Evolutionary conservation across 2,888 invertebrate genomes (phyloP), one percentile per base, ranked within the genome.

Genomic region (Lacanobia oleracea): DNA sequence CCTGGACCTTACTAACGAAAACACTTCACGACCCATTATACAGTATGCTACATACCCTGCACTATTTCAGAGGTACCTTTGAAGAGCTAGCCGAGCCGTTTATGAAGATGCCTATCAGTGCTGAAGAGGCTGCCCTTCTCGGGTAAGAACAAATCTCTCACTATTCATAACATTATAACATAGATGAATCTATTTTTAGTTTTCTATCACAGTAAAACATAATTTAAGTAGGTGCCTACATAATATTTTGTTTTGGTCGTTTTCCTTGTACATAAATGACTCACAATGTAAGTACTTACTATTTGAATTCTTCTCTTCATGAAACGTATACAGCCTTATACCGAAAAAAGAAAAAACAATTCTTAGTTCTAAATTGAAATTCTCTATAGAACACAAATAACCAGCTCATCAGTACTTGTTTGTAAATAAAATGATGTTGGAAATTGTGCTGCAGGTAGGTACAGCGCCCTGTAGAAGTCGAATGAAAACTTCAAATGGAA

Each of bases 111-210:
- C 97, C 97, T 85, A 97, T 97, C 89, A 97, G 96, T 88, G 97
- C 98, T 93, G 98, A 98, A 97, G 98, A 98, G 96, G 98, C 98
- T 87, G 98, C 98, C 92, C 97, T 98, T 81, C 96, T 98, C 93
- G 98, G 98, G 98, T 98, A 97, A 98, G 98, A 93, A 60, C 16
- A 70, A 59, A 54, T 56, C 63, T 67, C 59, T 77, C 72, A 60
- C 37, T 54, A 69, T 27, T 33, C 68, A 62, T 27, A 33, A 63
- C 51, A 68, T 76, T 51, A 23, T 7, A 51, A n/a, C 57, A 33
- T 27, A 73, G n/a, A 40, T 0, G 27, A 27, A 67, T 40, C 16
- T 21, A 40, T 59, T 68, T n/a, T 21, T 33, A 50, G 43, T 5
- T 14, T 54, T 23, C 18, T 37, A 9, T 3, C 27, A n/a, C 9